These are phyloP conservation scores for Oxystoma pomonae DNA, from an alignment of 2,888 invertebrate genomes.

Conservation along the genomic window DNA sequence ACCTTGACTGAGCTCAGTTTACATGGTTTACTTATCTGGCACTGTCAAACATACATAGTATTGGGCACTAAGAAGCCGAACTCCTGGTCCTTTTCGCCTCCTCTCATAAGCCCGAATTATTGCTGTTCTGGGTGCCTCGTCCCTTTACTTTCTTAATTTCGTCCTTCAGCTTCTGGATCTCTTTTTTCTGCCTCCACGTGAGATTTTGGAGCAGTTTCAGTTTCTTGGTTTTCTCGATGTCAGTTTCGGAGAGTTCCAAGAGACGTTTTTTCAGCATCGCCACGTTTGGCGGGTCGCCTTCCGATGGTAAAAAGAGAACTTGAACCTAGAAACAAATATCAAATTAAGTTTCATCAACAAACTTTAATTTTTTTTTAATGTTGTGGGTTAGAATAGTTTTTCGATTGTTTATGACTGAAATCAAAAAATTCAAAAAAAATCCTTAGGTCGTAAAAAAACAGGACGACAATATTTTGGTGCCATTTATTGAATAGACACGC, in stretches of 20 bases:
- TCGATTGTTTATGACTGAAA: too few relatives aligned
- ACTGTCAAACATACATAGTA: background rate
- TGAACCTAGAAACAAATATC: too few relatives aligned
- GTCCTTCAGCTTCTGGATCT: constrained; percentile 5
- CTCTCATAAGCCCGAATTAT: background rate
- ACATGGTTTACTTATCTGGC: background rate
- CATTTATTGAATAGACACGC: too few relatives aligned
- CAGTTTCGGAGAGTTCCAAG: background rate
- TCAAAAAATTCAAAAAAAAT: too few relatives aligned
- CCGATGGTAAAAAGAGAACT: background rate
- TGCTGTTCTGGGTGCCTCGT: background rate
- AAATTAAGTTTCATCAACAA: too few relatives aligned
- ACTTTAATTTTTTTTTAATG: too few relatives aligned
- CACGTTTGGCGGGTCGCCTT: background rate
- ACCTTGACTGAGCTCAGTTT: too few relatives aligned
- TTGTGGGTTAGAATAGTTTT: too few relatives aligned
- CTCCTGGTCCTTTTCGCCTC: background rate
- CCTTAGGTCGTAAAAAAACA: too few relatives aligned
- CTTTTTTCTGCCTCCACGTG: constrained; percentile 5
- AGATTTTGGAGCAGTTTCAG: constrained; percentile 2
- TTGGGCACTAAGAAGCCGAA: background rate
- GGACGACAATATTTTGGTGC: too few relatives aligned
- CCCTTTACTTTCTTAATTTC: constrained; percentile 2
- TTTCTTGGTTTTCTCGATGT: constrained; percentile 6
- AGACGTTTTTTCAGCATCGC: background rate